Evolutionary conservation across 2,113 vertebrate species (phyloP).

Genomic region (Ranitomeya imitator): DNA sequence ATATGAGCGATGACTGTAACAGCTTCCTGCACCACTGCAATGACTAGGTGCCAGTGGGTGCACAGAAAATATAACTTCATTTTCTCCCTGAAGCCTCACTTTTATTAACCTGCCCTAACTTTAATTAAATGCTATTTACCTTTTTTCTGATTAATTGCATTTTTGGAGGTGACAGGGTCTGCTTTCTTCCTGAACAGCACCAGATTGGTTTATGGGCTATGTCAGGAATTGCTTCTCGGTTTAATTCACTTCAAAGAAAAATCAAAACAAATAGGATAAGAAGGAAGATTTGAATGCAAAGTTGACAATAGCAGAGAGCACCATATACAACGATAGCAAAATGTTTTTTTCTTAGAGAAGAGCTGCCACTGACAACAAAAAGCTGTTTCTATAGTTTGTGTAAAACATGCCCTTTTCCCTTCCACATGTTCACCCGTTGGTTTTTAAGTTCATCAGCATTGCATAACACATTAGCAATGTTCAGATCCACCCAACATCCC

Average conservation of each 20-base stretch:
- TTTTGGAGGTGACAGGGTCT: no score
- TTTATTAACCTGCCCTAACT: no score
- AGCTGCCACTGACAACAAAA: neutral
- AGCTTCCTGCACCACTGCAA: no score
- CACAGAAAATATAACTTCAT: no score
- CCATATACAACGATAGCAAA: neutral
- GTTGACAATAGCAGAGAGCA: neutral
- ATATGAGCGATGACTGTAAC: no score
- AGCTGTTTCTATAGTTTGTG: neutral
- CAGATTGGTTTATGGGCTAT: neutral
- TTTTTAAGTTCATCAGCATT: constrained; percentile 6
- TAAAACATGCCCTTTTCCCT: neutral
- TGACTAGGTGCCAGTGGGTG: no score
- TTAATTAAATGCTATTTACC: no score
- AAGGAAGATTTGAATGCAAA: neutral
- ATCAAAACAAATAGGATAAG: neutral
- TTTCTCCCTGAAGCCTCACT: no score
- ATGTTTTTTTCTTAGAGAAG: neutral
- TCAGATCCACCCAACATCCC: neutral
- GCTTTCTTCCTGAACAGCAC: no score
- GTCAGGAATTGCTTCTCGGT: neutral
- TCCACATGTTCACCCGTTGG: neutral
- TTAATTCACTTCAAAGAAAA: neutral
- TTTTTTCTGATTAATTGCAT: no score
- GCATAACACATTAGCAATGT: constrained; percentile 28